phyloP scores from a whole-genome alignment of 2,797 vertebrate genomes.

The Scolopax rusticola region DNA sequence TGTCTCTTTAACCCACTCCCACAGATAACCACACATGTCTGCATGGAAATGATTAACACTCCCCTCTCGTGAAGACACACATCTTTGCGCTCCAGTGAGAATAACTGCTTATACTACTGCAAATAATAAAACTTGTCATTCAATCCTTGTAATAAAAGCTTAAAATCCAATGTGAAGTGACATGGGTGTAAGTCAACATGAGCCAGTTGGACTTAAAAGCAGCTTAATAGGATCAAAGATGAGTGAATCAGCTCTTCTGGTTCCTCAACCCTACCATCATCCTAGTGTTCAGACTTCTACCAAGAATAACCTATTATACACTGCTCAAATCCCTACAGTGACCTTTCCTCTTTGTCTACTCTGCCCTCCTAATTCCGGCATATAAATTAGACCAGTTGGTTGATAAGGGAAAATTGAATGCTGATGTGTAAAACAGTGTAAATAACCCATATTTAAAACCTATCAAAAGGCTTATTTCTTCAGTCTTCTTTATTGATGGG shows the following conservation, averaged over 20 bases:
- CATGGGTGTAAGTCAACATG: not conserved
- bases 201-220: constrained; percentile 1
- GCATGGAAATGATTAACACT: constrained; percentile 44
- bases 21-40: constrained; percentile 31
- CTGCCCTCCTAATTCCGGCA: not conserved
- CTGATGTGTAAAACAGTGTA: not conserved
- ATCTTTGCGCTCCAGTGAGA: constrained; percentile 47
- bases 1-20: constrained; percentile 59
- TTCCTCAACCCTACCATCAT: not conserved
- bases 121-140: constrained; percentile 33
- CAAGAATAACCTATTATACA: not conserved
- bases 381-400: not conserved
- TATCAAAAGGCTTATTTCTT: not conserved
- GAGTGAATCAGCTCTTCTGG: not conserved
- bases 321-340: not conserved
- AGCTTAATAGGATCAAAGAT: constrained; percentile 6
- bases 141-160: constrained; percentile 26
- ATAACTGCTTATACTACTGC: constrained; percentile 33
- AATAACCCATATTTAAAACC: not conserved
- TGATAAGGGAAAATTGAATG: not conserved
- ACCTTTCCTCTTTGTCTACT: not conserved
- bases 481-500: not conserved
- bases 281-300: not conserved
- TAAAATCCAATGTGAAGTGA: not conserved
- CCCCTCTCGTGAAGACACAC: constrained; percentile 7